Evolutionary conservation across 2,888 invertebrate genomes (phyloP).

Genomic region (Drosophila colorata): DNA sequence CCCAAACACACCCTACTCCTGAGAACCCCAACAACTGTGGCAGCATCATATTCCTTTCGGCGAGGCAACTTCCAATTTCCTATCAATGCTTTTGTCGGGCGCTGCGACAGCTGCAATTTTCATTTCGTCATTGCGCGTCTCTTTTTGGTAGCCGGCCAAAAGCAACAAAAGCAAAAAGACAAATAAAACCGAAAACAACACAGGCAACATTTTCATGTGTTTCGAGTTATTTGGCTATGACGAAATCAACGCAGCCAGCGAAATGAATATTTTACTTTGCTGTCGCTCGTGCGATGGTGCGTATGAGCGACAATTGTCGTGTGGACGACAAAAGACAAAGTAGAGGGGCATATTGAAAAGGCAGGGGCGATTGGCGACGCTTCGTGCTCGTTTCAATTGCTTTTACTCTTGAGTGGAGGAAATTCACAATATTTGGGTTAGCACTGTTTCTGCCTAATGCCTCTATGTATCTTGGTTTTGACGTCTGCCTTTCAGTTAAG

Average conservation of each 20-base stretch:
- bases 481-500: constrained; percentile 45
- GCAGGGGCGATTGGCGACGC: neutral
- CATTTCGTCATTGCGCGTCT: constrained; percentile 34
- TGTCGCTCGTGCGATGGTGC: constrained; percentile 32
- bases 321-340: constrained; percentile 8
- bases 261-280: constrained; percentile 61
- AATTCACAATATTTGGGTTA: constrained; percentile 74
- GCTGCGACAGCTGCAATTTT: constrained; percentile 49
- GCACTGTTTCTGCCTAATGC: constrained; percentile 32
- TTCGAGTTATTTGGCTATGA: constrained; percentile 62
- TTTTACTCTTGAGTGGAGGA: constrained; percentile 34
- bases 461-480: constrained; percentile 52
- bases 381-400: constrained; percentile 39
- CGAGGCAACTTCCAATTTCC: constrained; percentile 20
- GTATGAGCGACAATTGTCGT: constrained; percentile 43
- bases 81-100: constrained; percentile 10
- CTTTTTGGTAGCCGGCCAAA: constrained; percentile 41
- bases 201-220: constrained; percentile 24
- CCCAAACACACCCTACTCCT: neutral
- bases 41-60: constrained; percentile 11
- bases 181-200: constrained; percentile 2
- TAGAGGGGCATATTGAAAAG: neutral
- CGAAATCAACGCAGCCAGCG: constrained; percentile 52
- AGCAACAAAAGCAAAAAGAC: constrained; percentile 7
- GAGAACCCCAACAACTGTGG: constrained; percentile 28